A percentile compares a stretch with the other conserved stretches of the same genome.
These are phyloP conservation scores for Melitaea cinxia DNA, from an alignment of 1,140 invertebrate species.

Conservation along the genomic window DNA sequence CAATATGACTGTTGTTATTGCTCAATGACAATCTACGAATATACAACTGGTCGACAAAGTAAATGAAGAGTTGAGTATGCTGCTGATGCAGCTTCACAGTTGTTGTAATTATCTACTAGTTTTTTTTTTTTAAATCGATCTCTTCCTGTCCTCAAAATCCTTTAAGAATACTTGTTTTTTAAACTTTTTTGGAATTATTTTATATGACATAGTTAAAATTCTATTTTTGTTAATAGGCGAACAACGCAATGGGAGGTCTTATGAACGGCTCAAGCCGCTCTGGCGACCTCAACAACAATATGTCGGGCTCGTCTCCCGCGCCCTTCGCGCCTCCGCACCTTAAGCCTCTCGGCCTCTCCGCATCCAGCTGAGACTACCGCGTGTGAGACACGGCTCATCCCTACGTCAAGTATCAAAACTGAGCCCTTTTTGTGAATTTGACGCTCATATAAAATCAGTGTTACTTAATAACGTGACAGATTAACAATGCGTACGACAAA, in stretches of 20 bases:
- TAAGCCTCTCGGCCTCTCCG: conserved; percentile 76
- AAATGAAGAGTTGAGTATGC: no score
- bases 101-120: no score
- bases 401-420: conserved; percentile 69
- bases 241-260: conserved; percentile 64
- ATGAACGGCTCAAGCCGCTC: conserved; percentile 78
- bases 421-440: conserved; percentile 23
- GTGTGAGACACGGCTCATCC: conserved; percentile 67
- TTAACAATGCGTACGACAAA: background rate
- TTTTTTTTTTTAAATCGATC: no score
- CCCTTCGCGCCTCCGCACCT: conserved; percentile 71
- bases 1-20: no score
- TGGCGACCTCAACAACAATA: conserved; percentile 80
- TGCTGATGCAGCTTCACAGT: no score
- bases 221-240: conserved; percentile 62
- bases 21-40: no score
- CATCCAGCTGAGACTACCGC: conserved; percentile 81
- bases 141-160: no score
- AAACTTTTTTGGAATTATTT: no score
- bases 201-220: no score
- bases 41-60: no score
- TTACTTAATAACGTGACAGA: background rate
- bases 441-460: conserved; percentile 10
- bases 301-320: conserved; percentile 75
- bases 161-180: no score